Conservation (phyloP, 2,797 vertebrate genomes). For the Sphenodon punctatus region DNA sequence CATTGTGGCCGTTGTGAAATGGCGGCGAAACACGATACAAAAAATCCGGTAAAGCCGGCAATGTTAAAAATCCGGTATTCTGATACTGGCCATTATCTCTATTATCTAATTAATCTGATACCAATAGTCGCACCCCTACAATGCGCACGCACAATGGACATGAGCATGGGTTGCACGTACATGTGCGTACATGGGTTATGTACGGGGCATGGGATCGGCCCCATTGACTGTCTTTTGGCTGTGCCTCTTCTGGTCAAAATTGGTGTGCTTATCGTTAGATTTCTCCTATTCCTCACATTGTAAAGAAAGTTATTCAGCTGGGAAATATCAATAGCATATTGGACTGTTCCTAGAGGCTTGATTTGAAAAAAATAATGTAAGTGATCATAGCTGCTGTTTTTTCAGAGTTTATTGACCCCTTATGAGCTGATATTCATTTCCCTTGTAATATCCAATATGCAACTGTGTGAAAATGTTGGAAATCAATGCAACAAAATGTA, state of each 20-base stretch:
- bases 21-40: too few relatives aligned
- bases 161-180: too few relatives aligned
- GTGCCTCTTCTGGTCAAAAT: neutral
- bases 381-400: neutral
- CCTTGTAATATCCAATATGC: neutral
- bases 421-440: constrained; percentile 11
- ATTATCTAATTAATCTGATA: too few relatives aligned
- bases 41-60: too few relatives aligned
- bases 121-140: too few relatives aligned
- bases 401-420: constrained; percentile 21
- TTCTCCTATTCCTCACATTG: neutral
- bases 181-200: too few relatives aligned
- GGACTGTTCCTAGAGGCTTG: neutral
- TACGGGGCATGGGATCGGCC: too few relatives aligned
- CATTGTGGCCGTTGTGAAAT: too few relatives aligned
- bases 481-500: too few relatives aligned
- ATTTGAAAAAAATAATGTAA: constrained; percentile 25
- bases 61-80: too few relatives aligned
- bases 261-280: neutral
- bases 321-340: constrained; percentile 43
- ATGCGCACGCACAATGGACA: too few relatives aligned
- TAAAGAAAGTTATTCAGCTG: constrained; percentile 9
- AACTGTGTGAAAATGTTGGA: constrained; percentile 14
- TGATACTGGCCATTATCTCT: too few relatives aligned
- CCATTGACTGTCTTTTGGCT: neutral